Percentiles rank a stretch among this genome's conserved stretches.
Conservation (phyloP, 2,888 invertebrate species). For the Odontomyia ornata region DNA sequence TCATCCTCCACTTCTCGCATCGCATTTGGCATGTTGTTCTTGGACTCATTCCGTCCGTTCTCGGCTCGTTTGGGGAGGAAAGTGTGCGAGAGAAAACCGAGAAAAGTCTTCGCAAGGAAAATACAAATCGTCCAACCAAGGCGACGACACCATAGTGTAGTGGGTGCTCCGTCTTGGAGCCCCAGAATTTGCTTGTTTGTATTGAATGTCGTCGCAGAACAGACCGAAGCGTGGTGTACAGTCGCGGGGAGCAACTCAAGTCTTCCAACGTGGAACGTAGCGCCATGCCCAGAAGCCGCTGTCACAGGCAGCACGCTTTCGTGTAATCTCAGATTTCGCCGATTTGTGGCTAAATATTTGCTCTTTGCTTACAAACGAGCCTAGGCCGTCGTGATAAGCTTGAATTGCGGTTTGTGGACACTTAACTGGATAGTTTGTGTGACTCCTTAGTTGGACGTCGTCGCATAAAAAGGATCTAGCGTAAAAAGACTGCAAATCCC, state of each 20-base stretch:
- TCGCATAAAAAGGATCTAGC: background rate
- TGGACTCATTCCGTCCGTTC: too few species aligned
- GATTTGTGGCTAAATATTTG: conserved; percentile 25
- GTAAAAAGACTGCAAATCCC: background rate
- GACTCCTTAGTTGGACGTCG: background rate
- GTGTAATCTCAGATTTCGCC: background rate
- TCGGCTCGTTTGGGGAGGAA: too few species aligned
- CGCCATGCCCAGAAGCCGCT: conserved; percentile 32
- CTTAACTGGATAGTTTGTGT: background rate
- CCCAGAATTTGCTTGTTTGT: too few species aligned
- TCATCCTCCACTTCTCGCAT: background rate
- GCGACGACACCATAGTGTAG: too few species aligned
- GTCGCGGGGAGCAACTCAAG: background rate
- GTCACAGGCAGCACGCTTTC: conserved; percentile 23
- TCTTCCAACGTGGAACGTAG: background rate
- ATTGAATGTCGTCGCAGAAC: too few species aligned
- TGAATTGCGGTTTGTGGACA: conserved; percentile 7
- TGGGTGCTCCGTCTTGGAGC: too few species aligned
- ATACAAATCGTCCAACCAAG: too few species aligned
- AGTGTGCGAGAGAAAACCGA: too few species aligned
- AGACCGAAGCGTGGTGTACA: background rate
- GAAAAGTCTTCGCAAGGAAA: too few species aligned
- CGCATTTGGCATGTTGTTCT: too few species aligned
- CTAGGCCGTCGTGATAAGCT: background rate
- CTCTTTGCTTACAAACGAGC: background rate